Percentiles rank a stretch among this genome's conserved stretches.
These are phyloP conservation scores for Linhomoeus sp. DNA, from an alignment of 2,888 invertebrate species.

Conservation along the genomic window DNA sequence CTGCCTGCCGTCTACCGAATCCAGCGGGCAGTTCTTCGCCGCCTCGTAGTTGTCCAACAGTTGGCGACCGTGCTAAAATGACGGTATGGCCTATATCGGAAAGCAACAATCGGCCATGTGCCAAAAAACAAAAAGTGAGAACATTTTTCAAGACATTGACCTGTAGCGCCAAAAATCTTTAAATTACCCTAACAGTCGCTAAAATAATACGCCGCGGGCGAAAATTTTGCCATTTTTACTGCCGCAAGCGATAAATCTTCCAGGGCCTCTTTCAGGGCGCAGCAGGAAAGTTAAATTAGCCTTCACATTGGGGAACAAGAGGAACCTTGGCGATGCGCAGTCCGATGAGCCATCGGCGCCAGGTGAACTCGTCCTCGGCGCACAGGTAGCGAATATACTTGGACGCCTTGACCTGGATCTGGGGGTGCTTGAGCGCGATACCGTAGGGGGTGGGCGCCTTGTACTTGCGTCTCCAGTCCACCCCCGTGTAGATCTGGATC, in stretches of 20 bases:
- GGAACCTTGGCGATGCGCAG: conserved; percentile 74
- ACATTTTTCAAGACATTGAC: too few species aligned
- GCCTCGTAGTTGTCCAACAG: conserved; percentile 8
- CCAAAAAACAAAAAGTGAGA: neutral
- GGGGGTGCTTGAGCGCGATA: conserved; percentile 86
- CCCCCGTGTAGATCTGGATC: conserved; percentile 71
- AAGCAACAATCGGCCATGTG: neutral
- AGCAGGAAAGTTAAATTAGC: too few species aligned
- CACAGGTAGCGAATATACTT: conserved; percentile 90
- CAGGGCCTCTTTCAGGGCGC: too few species aligned
- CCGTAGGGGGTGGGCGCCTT: conserved; percentile 89
- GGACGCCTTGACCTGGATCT: conserved; percentile 58
- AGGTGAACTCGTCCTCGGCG: conserved; percentile 64
- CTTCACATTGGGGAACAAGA: too few species aligned
- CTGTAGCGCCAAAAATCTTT: too few species aligned
- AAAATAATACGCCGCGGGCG: too few species aligned
- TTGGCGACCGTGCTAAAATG: conserved; percentile 9
- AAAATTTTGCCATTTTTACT: too few species aligned
- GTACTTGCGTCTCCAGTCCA: conserved; percentile 94
- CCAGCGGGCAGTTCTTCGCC: neutral
- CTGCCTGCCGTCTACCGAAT: neutral
- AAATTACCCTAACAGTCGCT: too few species aligned
- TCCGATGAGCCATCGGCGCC: conserved; percentile 84
- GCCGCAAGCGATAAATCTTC: too few species aligned
- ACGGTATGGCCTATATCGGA: neutral